Conservation (phyloP, 2,888 invertebrate genomes). For the Netelia melanura region DNA sequence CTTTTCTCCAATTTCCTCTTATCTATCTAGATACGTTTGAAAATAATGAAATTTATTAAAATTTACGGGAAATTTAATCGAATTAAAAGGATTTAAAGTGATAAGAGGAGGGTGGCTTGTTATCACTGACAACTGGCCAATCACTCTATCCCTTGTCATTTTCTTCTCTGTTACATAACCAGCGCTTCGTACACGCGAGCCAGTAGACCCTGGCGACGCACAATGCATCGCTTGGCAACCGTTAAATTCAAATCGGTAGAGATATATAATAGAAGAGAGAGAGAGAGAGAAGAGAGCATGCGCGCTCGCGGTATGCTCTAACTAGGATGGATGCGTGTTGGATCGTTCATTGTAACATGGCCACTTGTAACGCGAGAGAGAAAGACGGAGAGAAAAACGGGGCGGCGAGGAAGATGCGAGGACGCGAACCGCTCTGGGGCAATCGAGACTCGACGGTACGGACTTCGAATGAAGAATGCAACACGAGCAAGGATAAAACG, state of each 20-base stretch:
- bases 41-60: no score
- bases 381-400: conserved; percentile 9
- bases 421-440: conserved; percentile 48
- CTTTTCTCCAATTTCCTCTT: no score
- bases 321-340: conserved; percentile 76
- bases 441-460: conserved; percentile 44
- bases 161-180: conserved; percentile 4
- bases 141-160: conserved; percentile 29
- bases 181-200: conserved; percentile 41
- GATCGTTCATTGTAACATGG: conserved; percentile 53
- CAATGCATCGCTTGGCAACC: conserved; percentile 76
- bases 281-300: not conserved
- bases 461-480: conserved; percentile 49
- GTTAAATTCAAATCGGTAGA: conserved; percentile 81
- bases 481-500: conserved; percentile 45
- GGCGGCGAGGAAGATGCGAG: conserved; percentile 27
- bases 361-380: conserved; percentile 33
- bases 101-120: conserved; percentile 9
- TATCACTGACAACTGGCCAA: conserved; percentile 17
- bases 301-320: conserved; percentile 73
- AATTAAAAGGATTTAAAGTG: not conserved
- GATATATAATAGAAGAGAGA: conserved; percentile 72
- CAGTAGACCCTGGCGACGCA: conserved; percentile 70
- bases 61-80: not conserved
- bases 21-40: no score